These are phyloP conservation scores for Cylindroiulus punctatus DNA, from an alignment of 2,888 invertebrate species.

Conservation along the genomic window DNA sequence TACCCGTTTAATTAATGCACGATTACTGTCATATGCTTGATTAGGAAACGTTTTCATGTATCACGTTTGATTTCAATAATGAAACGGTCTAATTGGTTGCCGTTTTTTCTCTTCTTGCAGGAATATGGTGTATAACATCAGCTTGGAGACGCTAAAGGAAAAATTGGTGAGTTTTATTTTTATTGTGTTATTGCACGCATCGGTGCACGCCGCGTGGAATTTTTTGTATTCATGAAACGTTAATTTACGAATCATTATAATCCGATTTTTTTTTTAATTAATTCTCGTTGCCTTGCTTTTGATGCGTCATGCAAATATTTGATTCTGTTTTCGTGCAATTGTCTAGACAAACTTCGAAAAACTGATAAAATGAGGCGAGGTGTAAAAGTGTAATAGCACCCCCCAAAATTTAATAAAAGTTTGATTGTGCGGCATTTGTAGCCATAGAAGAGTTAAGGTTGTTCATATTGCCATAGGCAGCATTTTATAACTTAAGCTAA, in stretches of 20 bases:
- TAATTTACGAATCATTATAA: background rate
- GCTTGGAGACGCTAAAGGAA: background rate
- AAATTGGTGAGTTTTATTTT: conserved; percentile 35
- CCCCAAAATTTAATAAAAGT: conserved; percentile 17
- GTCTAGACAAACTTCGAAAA: background rate
- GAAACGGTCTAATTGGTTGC: background rate
- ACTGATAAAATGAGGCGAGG: background rate
- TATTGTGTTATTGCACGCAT: background rate
- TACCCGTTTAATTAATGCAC: conserved; percentile 3
- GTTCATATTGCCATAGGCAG: background rate
- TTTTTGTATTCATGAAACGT: background rate
- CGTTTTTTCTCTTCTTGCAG: background rate
- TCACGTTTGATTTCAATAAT: conserved; percentile 19
- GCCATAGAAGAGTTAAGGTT: conserved; percentile 1
- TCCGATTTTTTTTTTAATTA: background rate
- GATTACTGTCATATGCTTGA: background rate
- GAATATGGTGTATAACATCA: conserved; percentile 37
- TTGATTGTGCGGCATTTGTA: background rate
- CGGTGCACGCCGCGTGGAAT: background rate
- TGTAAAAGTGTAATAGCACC: background rate
- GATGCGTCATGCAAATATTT: background rate
- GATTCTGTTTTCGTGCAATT: conserved; percentile 8
- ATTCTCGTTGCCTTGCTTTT: background rate
- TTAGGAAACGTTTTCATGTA: conserved; percentile 2
- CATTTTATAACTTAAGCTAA: background rate